Base-by-base conservation (phyloP, 2,888 invertebrate species). In the Erpobdella octoculata region DNA sequence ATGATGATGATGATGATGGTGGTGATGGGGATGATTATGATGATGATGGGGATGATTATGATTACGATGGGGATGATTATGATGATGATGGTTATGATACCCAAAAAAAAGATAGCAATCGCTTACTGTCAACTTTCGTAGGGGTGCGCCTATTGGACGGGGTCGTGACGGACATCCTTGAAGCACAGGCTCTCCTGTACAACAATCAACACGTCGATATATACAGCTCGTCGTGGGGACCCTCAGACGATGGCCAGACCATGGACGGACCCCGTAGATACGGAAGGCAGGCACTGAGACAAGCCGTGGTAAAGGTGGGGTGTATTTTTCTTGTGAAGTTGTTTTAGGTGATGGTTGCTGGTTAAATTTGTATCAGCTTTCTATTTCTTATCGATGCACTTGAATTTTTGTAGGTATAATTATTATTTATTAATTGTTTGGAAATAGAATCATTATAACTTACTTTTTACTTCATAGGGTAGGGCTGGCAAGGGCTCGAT, bases 231-330 rank as follows among this genome's bases (percentile, higher is more conserved):
- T 82, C 81, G 8, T 83, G 83, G 83, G 94, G 94, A 4, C 94
- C 94, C 15, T 89, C 88, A 76, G 94, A 94, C 80, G 89, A 93
- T 81, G 94, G 93, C 15, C 86, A 86, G 79, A 91, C 91, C 1
- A 89, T 93, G 35, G 93, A 93, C 80, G 91, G 89, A 2, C 94
- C 94, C 0, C 91, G 91, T 31, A 85, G 87, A 66, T 86, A 93
- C 8, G 90, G 91, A 0, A 79, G 81, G 36, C 87, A 89, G 79
- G 92, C 93, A 0, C 85, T 95, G 4, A 84, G 87, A 78, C 86
- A 88, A 72, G 93, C 93, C 66, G 87, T 90, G 33, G 85, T 79
- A 35, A 80, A 88, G 84, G 92, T 91, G 81, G 66, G 25, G 21
- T n/a, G 33, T 33, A 35, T 8, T 62, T n/a, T 28, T 33, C 6